These are phyloP conservation scores for Orbicella faveolata DNA, from an alignment of 64 coral and sea anemone genomes.

Conservation along the genomic window DNA sequence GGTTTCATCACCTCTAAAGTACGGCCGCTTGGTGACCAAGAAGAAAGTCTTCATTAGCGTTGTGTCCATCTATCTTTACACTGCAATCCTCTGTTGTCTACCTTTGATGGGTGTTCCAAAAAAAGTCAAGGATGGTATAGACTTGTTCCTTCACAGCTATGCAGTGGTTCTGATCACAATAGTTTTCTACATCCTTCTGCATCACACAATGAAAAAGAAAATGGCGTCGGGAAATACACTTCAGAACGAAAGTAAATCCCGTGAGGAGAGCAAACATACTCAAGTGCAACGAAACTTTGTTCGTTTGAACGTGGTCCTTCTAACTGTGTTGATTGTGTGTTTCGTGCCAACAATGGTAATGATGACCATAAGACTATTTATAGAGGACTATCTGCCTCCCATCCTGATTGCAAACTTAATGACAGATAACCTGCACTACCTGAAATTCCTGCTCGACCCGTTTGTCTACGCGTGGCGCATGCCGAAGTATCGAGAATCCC, in stretches of 20 bases:
- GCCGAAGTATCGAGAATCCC: slow-evolving; percentile 25
- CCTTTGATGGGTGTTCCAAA: slow-evolving; percentile 14
- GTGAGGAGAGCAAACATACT: not conserved
- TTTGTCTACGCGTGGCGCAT: slow-evolving; percentile 60
- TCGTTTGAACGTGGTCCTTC: slow-evolving; percentile 19
- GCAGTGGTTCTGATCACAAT: not conserved
- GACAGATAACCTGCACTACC: slow-evolving; percentile 28
- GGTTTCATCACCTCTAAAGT: slow-evolving; percentile 31
- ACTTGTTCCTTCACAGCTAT: not conserved
- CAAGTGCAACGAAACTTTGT: not conserved
- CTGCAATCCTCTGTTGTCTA: not conserved
- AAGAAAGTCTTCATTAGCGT: slow-evolving; percentile 10
- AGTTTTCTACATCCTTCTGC: slow-evolving; percentile 14
- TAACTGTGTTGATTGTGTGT: slow-evolving; percentile 7
- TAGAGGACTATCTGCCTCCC: too few species aligned
- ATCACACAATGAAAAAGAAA: slow-evolving; percentile 14
- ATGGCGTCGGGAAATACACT: not conserved
- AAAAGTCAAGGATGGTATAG: not conserved
- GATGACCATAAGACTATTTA: slow-evolving; percentile 14
- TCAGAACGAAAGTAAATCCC: not conserved
- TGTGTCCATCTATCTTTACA: not conserved
- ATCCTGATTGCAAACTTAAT: not conserved
- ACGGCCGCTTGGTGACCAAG: slow-evolving; percentile 13
- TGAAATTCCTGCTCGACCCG: slow-evolving; percentile 47
- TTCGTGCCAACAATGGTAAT: slow-evolving; percentile 12